Evolutionary conservation across 2,797 vertebrate species (phyloP).

Genomic region (Gymnoscopelus microlampas): DNA sequence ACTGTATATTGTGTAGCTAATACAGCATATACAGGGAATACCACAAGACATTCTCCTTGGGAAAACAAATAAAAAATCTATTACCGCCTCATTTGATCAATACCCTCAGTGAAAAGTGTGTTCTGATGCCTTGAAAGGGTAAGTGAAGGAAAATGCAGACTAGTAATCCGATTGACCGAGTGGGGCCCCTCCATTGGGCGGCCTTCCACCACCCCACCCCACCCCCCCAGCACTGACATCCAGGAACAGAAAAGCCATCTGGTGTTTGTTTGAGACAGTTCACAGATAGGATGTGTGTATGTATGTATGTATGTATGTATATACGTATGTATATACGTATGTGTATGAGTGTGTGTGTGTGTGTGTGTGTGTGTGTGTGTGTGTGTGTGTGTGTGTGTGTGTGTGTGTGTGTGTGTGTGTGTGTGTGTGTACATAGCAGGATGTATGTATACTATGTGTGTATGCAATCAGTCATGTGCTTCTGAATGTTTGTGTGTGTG

Average conservation of each 20-base stretch:
- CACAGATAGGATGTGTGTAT: conserved; percentile 65
- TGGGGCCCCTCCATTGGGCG: conserved; percentile 51
- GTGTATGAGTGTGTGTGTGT: no score
- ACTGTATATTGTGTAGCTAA: background rate
- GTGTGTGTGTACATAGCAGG: background rate
- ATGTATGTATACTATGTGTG: background rate
- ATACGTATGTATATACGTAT: background rate
- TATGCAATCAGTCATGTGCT: no score
- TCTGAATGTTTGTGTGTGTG: no score
- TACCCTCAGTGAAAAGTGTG: conserved; percentile 54
- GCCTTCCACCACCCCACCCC: conserved; percentile 48
- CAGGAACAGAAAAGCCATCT: conserved; percentile 83
- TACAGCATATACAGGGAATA: conserved; percentile 20
- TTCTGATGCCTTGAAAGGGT: conserved; percentile 37
- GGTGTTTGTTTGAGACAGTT: conserved; percentile 84
- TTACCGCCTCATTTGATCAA: background rate
- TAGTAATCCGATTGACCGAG: conserved; percentile 72
- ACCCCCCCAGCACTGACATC: conserved; percentile 68
- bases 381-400: background rate
- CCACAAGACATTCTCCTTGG: conserved; percentile 10
- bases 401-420: conserved; percentile 1
- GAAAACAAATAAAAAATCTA: conserved; percentile 17
- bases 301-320: conserved; percentile 24
- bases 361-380: conserved; percentile 27
- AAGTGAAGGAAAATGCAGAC: conserved; percentile 46